phyloP scores from a whole-genome alignment of 2,888 invertebrate genomes.

The Salticus scenicus region DNA sequence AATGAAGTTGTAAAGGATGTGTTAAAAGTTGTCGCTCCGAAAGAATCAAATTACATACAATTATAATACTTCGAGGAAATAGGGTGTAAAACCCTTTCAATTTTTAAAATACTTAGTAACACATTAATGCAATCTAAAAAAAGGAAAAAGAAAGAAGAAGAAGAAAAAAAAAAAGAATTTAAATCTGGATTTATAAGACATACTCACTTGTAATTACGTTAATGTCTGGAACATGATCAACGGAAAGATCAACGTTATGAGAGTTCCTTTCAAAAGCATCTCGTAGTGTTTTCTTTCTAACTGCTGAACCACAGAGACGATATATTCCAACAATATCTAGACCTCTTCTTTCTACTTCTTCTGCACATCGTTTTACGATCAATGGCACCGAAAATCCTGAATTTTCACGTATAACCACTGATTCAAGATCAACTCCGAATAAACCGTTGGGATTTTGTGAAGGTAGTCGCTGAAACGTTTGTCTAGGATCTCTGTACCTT shows the following conservation, averaged over 20 bases:
- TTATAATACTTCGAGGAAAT: no score
- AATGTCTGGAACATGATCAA: constrained; percentile 98
- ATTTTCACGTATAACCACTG: constrained; percentile 81
- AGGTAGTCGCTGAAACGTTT: constrained; percentile 84
- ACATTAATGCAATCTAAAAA: no score
- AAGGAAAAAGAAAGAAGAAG: no score
- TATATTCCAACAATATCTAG: constrained; percentile 95
- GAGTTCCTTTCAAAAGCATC: constrained; percentile 94
- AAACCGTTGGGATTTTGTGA: constrained; percentile 74
- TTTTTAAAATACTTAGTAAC: no score
- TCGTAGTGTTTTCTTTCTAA: constrained; percentile 94
- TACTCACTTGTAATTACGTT: constrained; percentile 92
- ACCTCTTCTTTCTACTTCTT: constrained; percentile 95
- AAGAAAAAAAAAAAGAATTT: no score
- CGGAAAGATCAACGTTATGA: constrained; percentile 92
- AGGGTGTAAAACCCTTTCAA: no score
- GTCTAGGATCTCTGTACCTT: constrained; percentile 90
- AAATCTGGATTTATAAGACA: no score
- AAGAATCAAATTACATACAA: no score
- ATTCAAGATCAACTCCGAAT: constrained; percentile 80
- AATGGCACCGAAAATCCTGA: constrained; percentile 86
- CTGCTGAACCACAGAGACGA: constrained; percentile 96
- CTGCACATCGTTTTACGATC: constrained; percentile 93
- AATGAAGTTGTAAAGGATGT: no score
- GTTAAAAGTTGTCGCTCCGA: no score